Base-by-base conservation (phyloP, 1,140 invertebrate genomes). In the Sycophila sp. region DNA sequence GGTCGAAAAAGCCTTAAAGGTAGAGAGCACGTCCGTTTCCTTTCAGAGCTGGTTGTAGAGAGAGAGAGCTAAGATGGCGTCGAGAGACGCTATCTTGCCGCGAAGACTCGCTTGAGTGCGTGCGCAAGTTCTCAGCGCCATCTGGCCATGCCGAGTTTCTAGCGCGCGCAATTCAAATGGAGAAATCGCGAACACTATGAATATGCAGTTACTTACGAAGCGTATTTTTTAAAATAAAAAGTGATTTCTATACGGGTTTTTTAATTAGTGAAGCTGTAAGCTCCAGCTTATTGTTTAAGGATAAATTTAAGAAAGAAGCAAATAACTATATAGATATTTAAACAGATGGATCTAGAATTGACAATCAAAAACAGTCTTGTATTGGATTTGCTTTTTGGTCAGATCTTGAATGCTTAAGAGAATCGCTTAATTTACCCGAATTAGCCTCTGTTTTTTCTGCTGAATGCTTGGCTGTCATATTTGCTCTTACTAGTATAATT, bases 281-380 rank as follows among this genome's bases (percentile, higher is more conserved):
- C 26, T 32, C 19, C 60, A 28, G 49, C 47, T 34, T 19, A 22
- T 47, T 11, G 28, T 30, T 49, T 64, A 22, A 40, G 49, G n/a
- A 32, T 30, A 30, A 47, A 47, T 13, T 64, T 30, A 47, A 15
- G 38, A 42, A 8, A 4, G 11, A 6, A 17, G 11, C 8, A 28
- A 13, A 3, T n/a, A n/a, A n/a, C n/a, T n/a, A n/a, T n/a, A 19
- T 30, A 2, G 11, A 64, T 34, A 49, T 47, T 10, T 64, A 47
- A 11, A 64, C 60, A 30, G 60, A 64, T 22, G 60, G 45, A 32
- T 64, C 30, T 10, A 64, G 49, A 64, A 10, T 62, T 13, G 11
- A 38, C 4, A 24, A 8, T 28, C 15, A 49, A 15, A 17, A 49
- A 11, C 7, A 19, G 11, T 3, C 13, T 6, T 4, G 6, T 3